These are phyloP conservation scores for Thinocorus orbignyianus DNA, from an alignment of 2,113 vertebrate species.

Conservation along the genomic window DNA sequence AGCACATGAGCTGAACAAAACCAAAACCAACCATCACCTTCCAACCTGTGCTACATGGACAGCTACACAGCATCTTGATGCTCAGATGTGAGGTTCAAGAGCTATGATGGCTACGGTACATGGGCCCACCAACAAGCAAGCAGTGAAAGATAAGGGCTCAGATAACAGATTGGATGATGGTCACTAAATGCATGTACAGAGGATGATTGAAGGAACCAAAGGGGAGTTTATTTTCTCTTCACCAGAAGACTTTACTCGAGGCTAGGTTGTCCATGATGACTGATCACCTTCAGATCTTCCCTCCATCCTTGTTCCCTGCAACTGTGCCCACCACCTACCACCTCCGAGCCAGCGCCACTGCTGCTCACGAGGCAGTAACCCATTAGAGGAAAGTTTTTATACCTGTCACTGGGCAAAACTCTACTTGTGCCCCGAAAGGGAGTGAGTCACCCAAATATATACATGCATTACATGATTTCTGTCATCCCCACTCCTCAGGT, in stretches of 20 bases:
- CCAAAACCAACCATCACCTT: not conserved
- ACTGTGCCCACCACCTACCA: not conserved
- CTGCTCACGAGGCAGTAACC: not conserved
- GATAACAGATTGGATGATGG: rapidly evolving
- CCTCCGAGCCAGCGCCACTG: rapidly evolving
- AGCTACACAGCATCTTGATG: not conserved
- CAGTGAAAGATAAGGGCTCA: not conserved
- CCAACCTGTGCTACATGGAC: not conserved
- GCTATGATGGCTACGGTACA: not conserved
- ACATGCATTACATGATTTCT: not conserved
- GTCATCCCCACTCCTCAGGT: not conserved
- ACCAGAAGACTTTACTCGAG: not conserved
- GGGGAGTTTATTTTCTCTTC: not conserved
- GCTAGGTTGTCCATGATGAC: not conserved
- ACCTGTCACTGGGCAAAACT: not conserved
- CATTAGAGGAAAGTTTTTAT: not conserved
- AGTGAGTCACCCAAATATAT: conserved; percentile 37
- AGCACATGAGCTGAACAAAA: not conserved
- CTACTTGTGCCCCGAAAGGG: not conserved
- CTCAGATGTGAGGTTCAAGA: not conserved
- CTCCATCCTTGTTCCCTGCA: not conserved
- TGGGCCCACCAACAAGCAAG: not conserved
- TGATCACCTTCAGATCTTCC: not conserved
- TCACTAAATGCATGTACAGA: not conserved
- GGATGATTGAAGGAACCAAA: not conserved